Evolutionary conservation across 2,888 invertebrate species (phyloP).

Genomic region (Ernsta delagoae): DNA sequence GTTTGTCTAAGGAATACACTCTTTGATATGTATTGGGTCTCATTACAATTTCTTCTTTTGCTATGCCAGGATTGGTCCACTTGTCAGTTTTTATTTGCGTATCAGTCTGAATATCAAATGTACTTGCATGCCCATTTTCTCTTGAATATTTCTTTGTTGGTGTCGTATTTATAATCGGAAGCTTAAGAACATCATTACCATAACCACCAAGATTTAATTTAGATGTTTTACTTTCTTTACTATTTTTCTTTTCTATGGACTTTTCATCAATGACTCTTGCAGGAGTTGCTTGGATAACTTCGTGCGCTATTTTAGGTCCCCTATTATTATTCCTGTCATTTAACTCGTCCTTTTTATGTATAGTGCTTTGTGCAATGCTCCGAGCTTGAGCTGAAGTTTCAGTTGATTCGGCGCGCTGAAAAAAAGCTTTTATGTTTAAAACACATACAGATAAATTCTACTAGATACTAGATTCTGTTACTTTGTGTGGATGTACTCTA

Average conservation of each 20-base stretch:
- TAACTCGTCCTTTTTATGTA: conserved; percentile 21
- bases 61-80: background rate
- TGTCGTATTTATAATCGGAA: background rate
- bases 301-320: conserved; percentile 61
- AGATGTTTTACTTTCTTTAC: background rate
- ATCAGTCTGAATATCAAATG: conserved; percentile 13
- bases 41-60: background rate
- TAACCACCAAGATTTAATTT: background rate
- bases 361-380: conserved; percentile 41
- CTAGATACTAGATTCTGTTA: no score
- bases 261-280: background rate
- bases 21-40: conserved; percentile 5
- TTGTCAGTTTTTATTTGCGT: conserved; percentile 7
- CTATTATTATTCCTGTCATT: conserved; percentile 28
- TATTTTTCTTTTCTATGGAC: background rate
- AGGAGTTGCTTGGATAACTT: conserved; percentile 51
- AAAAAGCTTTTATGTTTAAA: no score
- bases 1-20: background rate
- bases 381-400: conserved; percentile 42
- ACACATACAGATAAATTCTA: no score
- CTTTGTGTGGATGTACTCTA: no score
- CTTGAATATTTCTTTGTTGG: background rate
- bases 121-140: background rate
- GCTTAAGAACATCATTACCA: background rate
- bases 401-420: conserved; percentile 43